Evolutionary conservation across 1,140 invertebrate genomes (phyloP).

Genomic region (Calliopsis andreniformis): DNA sequence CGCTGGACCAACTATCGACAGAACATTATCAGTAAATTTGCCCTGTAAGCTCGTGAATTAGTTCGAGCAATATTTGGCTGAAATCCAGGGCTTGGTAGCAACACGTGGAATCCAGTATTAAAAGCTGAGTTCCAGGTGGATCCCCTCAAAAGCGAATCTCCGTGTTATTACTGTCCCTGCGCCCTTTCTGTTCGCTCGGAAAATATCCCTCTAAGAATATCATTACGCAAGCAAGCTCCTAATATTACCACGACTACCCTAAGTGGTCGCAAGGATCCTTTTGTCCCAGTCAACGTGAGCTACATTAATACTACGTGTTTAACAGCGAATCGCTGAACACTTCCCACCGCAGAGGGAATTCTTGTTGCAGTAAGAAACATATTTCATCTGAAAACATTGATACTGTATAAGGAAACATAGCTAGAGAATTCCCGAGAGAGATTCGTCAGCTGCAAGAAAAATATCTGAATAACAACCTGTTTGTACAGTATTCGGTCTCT

Average conservation of each 20-base stretch:
- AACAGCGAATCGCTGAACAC: background rate
- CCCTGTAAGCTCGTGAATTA: background rate
- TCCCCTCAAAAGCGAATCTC: background rate
- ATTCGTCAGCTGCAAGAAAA: too few species aligned
- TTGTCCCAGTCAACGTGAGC: background rate
- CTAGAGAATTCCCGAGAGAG: too few species aligned
- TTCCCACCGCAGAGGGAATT: too few species aligned
- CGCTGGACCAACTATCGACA: background rate
- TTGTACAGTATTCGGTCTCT: too few species aligned
- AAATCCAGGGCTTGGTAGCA: slow-evolving; percentile 13
- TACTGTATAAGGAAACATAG: too few species aligned
- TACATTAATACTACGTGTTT: too few species aligned
- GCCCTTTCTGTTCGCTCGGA: too few species aligned
- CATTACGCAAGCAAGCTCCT: slow-evolving; percentile 2
- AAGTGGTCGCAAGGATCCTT: background rate
- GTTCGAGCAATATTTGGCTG: background rate
- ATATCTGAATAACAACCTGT: too few species aligned
- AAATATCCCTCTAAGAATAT: background rate
- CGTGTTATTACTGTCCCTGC: background rate
- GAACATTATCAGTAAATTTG: slow-evolving; percentile 18
- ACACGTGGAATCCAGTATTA: slow-evolving; percentile 6
- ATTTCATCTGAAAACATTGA: background rate
- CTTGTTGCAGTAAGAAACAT: background rate
- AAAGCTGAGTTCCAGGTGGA: background rate
- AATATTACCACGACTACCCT: background rate